These are phyloP conservation scores for Mystacides longicornis DNA, from an alignment of 2,888 invertebrate species.

Conservation along the genomic window DNA sequence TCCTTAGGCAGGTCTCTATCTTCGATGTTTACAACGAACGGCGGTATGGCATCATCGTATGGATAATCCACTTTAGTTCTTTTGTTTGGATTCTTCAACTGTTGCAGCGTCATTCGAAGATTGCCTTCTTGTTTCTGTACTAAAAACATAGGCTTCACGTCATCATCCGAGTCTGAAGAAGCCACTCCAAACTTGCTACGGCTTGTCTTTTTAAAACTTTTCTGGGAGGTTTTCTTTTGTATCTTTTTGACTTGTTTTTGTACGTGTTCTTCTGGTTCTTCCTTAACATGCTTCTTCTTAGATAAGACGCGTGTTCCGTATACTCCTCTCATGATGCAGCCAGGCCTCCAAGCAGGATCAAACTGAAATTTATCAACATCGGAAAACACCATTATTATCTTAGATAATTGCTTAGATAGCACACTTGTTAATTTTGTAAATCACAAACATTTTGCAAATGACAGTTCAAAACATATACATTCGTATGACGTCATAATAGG, in stretches of 20 bases:
- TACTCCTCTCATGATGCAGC: constrained; percentile 38
- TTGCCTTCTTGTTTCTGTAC: constrained; percentile 39
- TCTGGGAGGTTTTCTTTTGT: not conserved
- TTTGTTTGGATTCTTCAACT: constrained; percentile 42
- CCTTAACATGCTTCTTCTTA: not conserved
- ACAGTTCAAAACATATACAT: too few relatives aligned
- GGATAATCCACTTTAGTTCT: constrained; percentile 40
- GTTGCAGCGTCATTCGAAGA: constrained; percentile 43
- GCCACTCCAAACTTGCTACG: too few relatives aligned
- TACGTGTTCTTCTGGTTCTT: not conserved
- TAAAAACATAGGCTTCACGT: constrained; percentile 36
- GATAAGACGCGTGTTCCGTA: not conserved
- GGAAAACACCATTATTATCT: too few relatives aligned
- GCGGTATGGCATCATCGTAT: constrained; percentile 40
- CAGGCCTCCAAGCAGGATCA: constrained; percentile 43
- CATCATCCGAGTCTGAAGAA: constrained; percentile 33
- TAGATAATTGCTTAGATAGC: too few relatives aligned
- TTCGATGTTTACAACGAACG: constrained; percentile 27
- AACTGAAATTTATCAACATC: constrained; percentile 30
- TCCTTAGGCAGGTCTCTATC: constrained; percentile 37
- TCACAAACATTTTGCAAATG: too few relatives aligned
- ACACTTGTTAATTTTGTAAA: too few relatives aligned
- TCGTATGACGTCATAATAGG: too few relatives aligned
- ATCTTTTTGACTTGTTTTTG: not conserved
- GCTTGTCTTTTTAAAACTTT: not conserved